Evolutionary conservation across 2,888 invertebrate genomes (phyloP), one percentile per base, ranked within the genome.

Genomic region (Conchocele bisecta): DNA sequence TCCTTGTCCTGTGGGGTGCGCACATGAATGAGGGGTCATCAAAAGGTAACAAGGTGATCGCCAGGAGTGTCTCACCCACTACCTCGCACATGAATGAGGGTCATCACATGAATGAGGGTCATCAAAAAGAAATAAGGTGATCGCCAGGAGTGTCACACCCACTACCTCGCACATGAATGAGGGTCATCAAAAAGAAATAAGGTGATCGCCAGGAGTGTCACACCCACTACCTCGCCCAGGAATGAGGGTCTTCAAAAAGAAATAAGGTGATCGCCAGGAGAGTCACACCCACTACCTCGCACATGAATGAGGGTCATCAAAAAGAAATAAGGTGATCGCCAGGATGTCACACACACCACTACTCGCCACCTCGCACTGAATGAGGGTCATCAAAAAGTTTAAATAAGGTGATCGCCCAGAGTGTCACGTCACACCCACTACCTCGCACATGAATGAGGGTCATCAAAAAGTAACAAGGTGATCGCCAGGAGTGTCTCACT

Each of bases 1-100:
- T 89, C 88, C 48, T 83, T 83, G 35, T 86, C 83, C 79, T 83
- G 41, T 24, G 57, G 24, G 22, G 41, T 15, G 48, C 41, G 13
- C 7, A 37, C 22, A 11, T 22, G n/a, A 22, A 13, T 24, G 41
- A 24, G 41, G n/a, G 6, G 41, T 35, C 13, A 35, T 13, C 37
- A 35, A 13, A 11, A 35, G 9, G 37, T 35, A 13, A 35, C 9
- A 20, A n/a, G 13, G 17, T 31, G 24, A 31, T 13, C 20, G n/a
- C 9, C 44, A 44, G n/a, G n/a, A 17, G 7, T 44, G 20, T 44
- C 20, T 50, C 13, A 22, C 26, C 9, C 11, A 50, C 17, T 24
- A 15, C 28, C 9, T 11, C 22, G 11, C 15, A 20, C 6, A 28
- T 24, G 28, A 6, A n/a, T n/a, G n/a, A n/a, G 24, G 22, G 41